Percentiles rank a stretch among this genome's conserved stretches.
Conservation (phyloP, 2,797 vertebrate species). For the Oreonectes daqikongensis region DNA sequence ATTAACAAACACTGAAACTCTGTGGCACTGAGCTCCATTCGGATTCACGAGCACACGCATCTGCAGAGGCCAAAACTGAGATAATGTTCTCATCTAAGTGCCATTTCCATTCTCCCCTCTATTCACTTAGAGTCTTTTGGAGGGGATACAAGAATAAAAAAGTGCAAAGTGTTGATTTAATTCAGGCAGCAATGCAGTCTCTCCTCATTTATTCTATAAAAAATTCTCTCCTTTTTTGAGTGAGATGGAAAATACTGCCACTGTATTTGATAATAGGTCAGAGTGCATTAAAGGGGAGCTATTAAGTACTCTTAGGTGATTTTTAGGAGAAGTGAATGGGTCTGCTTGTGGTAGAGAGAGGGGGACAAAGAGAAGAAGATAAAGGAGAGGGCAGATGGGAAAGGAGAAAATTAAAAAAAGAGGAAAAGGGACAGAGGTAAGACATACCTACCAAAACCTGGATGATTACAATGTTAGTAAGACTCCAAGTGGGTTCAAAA, state of each 20-base stretch:
- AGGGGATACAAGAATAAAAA: slow-evolving; percentile 1
- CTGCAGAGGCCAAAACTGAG: slow-evolving; percentile 28
- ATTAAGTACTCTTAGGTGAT: slow-evolving; percentile 20
- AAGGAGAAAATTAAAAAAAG: neutral
- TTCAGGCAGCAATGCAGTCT: slow-evolving; percentile 11
- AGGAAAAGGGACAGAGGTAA: slow-evolving; percentile 11
- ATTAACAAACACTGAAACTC: slow-evolving; percentile 30
- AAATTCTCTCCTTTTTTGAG: neutral
- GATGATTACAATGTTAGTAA: slow-evolving; percentile 70
- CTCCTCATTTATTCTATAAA: slow-evolving; percentile 17
- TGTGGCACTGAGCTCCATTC: slow-evolving; percentile 25
- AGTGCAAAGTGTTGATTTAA: slow-evolving; percentile 9
- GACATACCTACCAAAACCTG: slow-evolving; percentile 68
- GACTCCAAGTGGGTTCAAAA: slow-evolving; percentile 59
- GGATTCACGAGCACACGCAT: neutral
- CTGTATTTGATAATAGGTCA: slow-evolving; percentile 46
- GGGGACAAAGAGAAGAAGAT: slow-evolving; percentile 16
- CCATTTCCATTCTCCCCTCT: slow-evolving; percentile 40
- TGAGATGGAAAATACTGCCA: slow-evolving; percentile 14
- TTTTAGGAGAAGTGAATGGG: slow-evolving; percentile 26
- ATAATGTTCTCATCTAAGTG: slow-evolving; percentile 43
- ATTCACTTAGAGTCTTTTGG: slow-evolving; percentile 33
- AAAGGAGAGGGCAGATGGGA: neutral
- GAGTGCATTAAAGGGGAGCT: slow-evolving; percentile 40
- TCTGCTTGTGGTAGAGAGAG: slow-evolving; percentile 18